A percentile compares a stretch with the other conserved stretches of the same genome.
Evolutionary conservation across 2,888 invertebrate species (phyloP).

Genomic region (Apamea sordens): DNA sequence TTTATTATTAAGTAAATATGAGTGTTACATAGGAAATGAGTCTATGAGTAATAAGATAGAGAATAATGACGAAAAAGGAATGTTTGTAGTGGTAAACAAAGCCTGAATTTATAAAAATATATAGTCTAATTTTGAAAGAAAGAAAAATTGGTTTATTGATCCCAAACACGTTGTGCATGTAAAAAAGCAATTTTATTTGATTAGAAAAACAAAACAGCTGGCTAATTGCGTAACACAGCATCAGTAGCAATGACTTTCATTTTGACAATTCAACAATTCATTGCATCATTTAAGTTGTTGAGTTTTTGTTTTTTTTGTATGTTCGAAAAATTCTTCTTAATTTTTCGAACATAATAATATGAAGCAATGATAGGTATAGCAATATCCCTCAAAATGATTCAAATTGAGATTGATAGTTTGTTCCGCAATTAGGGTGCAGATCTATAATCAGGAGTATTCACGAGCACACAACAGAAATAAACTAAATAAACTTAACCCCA

Average conservation of each 20-base stretch:
- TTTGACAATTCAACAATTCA: no score
- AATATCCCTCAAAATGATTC: no score
- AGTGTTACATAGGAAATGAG: constrained; percentile 37
- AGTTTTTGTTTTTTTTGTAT: no score
- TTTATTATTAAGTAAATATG: neutral
- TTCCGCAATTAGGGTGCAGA: no score
- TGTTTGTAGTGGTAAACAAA: neutral
- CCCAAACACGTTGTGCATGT: neutral
- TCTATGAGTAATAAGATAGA: constrained; percentile 36
- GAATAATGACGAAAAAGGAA: neutral
- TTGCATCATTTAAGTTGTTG: no score
- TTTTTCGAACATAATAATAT: no score
- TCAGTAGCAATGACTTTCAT: no score
- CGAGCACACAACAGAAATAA: neutral
- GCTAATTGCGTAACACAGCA: no score
- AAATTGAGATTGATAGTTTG: no score
- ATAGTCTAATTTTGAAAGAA: neutral
- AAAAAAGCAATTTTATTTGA: neutral
- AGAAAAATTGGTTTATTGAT: neutral
- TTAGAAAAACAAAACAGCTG: neutral
- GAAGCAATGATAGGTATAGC: no score
- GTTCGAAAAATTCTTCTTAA: no score
- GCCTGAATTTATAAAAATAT: neutral
- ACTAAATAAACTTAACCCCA: neutral
- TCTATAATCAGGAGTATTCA: neutral